Percentiles rank a stretch among this genome's conserved stretches.
phyloP scores from a whole-genome alignment of 2,888 invertebrate genomes.

The Brenthis hecate region DNA sequence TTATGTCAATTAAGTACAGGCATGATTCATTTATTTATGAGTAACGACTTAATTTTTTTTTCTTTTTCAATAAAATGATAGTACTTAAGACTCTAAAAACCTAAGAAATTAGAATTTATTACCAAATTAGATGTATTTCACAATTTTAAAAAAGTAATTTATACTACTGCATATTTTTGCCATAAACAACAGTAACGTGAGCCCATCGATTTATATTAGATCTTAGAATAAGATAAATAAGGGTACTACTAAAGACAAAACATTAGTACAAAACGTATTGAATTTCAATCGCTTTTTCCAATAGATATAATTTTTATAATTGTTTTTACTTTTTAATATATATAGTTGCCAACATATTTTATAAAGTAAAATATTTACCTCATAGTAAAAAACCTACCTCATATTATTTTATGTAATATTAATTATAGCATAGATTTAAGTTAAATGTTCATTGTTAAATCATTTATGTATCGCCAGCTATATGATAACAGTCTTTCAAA shows the following conservation, averaged over 20 bases:
- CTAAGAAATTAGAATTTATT: not conserved
- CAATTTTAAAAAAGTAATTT: too few relatives aligned
- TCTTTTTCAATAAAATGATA: not conserved
- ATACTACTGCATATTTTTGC: slow-evolving; percentile 16
- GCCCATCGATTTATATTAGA: slow-evolving; percentile 43
- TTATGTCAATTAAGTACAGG: slow-evolving; percentile 33
- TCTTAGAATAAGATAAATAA: slow-evolving; percentile 33
- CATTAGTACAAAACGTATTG: too few relatives aligned
- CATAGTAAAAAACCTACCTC: slow-evolving; percentile 10
- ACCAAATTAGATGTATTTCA: too few relatives aligned
- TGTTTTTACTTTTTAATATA: not conserved
- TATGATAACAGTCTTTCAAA: too few relatives aligned
- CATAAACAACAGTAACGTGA: slow-evolving; percentile 31
- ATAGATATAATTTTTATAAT: too few relatives aligned
- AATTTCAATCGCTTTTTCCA: too few relatives aligned
- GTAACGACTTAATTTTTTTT: not conserved
- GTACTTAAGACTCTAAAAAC: slow-evolving; percentile 13
- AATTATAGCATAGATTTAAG: not conserved
- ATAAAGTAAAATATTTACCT: not conserved
- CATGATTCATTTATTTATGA: slow-evolving; percentile 9
- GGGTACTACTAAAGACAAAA: not conserved
- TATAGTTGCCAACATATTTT: not conserved
- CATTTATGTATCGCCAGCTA: not conserved
- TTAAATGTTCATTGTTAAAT: not conserved
- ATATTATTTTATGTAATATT: slow-evolving; percentile 7